A percentile compares a stretch with the other conserved stretches of the same genome.
phyloP scores from a whole-genome alignment of 2,797 vertebrate genomes.

The Hypotaenidia philippensis region DNA sequence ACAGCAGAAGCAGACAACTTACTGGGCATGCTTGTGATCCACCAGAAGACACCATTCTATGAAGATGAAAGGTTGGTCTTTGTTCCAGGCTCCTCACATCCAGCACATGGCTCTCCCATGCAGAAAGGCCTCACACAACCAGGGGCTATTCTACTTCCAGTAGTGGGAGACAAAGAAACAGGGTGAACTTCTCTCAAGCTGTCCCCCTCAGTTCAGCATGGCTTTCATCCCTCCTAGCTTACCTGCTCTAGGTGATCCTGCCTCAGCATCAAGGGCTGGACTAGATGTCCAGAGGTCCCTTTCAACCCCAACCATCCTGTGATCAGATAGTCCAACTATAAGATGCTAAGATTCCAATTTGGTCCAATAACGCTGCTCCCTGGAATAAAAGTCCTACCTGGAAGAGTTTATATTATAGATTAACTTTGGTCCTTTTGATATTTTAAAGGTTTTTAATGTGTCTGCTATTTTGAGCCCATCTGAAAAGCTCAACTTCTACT shows the following conservation, averaged over 20 bases:
- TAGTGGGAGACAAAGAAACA: not conserved
- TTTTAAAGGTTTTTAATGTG: not conserved
- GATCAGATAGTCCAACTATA: not conserved
- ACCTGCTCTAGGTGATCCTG: too few relatives aligned
- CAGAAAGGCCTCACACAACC: not conserved
- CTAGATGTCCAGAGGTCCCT: too few relatives aligned
- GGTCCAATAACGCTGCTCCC: not conserved
- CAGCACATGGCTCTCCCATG: not conserved
- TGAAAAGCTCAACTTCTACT: not conserved
- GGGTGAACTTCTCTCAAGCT: not conserved
- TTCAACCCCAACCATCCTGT: too few relatives aligned
- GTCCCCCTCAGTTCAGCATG: accelerated
- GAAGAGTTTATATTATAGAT: not conserved
- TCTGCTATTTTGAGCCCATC: not conserved
- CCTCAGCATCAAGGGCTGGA: too few relatives aligned
- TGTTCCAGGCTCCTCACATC: not conserved
- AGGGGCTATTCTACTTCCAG: not conserved
- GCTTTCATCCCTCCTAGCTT: not conserved
- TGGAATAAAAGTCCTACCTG: not conserved
- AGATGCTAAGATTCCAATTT: not conserved
- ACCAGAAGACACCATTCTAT: not conserved
- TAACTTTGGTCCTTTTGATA: not conserved
- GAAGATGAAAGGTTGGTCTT: not conserved
- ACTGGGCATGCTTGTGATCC: not conserved
- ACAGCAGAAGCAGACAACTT: not conserved